phyloP scores from a whole-genome alignment of 2,888 invertebrate genomes.

The Rapana venosa region DNA sequence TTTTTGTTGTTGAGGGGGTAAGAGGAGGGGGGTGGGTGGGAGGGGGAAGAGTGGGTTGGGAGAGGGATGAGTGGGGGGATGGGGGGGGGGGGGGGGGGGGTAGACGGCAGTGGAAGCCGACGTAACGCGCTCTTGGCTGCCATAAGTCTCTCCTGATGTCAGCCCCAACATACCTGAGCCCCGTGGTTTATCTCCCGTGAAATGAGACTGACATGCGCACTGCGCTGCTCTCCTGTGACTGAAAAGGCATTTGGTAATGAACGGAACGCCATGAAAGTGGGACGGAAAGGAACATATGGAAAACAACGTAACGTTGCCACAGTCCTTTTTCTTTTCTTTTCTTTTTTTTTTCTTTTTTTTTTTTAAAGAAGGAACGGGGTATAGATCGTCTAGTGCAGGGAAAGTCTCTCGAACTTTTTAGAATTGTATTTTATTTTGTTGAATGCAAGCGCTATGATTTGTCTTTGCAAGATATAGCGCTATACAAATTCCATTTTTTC shows the following conservation, averaged over 20 bases:
- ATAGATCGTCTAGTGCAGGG: background rate
- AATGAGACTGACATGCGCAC: slow-evolving; percentile 25
- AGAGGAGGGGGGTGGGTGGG: background rate
- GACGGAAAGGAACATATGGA: background rate
- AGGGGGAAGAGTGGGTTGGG: background rate
- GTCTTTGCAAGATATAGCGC: too few species aligned
- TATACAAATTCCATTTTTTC: too few species aligned
- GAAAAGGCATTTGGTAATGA: slow-evolving; percentile 14
- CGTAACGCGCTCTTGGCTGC: background rate
- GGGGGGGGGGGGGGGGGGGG: background rate
- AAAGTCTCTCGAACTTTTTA: background rate
- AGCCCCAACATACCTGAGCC: background rate
- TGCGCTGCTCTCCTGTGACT: background rate
- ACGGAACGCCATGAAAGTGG: background rate
- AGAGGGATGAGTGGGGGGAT: background rate
- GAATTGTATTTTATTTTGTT: too few species aligned
- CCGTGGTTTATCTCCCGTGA: slow-evolving; percentile 14
- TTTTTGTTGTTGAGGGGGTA: too few species aligned
- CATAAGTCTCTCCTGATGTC: slow-evolving; percentile 17
- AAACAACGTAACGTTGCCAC: background rate
- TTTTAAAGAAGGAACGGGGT: background rate
- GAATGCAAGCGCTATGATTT: too few species aligned
- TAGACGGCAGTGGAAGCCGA: background rate
- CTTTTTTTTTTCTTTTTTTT: too few species aligned
- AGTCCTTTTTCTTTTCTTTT: background rate